A percentile compares a stretch with the other conserved stretches of the same genome.
Evolutionary conservation across 1,140 invertebrate species (phyloP).

Genomic region (Leptinotarsa undecemlineata): DNA sequence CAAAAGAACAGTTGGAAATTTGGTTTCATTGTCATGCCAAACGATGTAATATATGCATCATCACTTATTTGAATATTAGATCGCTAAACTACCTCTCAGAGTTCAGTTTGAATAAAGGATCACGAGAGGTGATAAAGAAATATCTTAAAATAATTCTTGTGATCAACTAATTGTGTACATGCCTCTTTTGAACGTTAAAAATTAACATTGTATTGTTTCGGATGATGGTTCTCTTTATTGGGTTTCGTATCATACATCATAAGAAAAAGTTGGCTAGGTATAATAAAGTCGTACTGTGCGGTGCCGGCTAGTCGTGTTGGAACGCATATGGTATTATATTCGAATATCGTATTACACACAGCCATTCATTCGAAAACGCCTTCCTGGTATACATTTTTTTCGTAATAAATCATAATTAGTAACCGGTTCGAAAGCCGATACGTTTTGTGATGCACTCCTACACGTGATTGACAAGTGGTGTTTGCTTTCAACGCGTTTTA

Average conservation of each 20-base stretch:
- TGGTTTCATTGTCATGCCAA: no score
- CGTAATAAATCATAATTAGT: conserved; percentile 4
- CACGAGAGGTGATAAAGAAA: no score
- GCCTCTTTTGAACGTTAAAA: no score
- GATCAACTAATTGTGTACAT: no score
- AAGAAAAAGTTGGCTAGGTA: not conserved
- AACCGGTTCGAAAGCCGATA: not conserved
- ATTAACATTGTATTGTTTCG: no score
- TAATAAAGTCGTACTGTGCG: not conserved
- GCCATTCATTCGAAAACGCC: not conserved
- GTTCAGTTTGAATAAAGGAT: no score
- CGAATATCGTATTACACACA: not conserved
- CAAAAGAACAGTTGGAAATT: no score
- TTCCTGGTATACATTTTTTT: conserved; percentile 2
- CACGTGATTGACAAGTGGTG: conserved; percentile 5
- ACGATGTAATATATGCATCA: no score
- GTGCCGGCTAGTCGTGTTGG: not conserved
- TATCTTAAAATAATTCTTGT: no score
- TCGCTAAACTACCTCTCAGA: no score
- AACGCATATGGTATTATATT: conserved; percentile 4
- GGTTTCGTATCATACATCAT: not conserved
- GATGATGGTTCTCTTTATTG: no score
- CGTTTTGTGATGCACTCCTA: not conserved
- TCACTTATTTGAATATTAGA: no score
- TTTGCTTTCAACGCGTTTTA: not conserved